Conservation (phyloP, 2,797 vertebrate genomes). For the Lates japonicus region DNA sequence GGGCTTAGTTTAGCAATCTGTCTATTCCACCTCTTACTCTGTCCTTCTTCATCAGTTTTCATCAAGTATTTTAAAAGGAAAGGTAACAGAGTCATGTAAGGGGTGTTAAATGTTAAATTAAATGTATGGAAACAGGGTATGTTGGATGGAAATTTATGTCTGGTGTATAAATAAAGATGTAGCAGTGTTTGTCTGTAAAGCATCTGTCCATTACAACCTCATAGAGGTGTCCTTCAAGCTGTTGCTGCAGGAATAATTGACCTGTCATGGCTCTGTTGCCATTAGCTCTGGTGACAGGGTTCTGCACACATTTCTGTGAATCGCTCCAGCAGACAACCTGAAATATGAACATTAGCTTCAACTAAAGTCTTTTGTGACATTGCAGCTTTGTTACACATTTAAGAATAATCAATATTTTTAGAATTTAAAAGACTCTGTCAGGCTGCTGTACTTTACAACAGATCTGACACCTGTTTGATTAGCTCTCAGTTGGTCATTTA, state of each 20-base stretch:
- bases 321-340: constrained; percentile 12
- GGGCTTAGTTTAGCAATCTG: neutral
- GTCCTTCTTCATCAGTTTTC: neutral
- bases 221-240: constrained; percentile 45
- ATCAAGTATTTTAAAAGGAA: neutral
- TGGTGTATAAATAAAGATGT: constrained; percentile 1
- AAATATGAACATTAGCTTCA: constrained; percentile 25
- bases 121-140: constrained; percentile 10
- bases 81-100: no score
- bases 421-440: neutral
- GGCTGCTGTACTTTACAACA: constrained; percentile 1
- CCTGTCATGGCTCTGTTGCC: constrained; percentile 45
- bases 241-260: constrained; percentile 33
- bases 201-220: constrained; percentile 37
- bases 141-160: neutral
- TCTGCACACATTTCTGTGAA: constrained; percentile 28
- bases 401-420: neutral
- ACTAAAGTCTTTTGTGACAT: neutral
- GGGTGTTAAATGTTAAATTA: neutral
- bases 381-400: neutral
- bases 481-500: constrained; percentile 33
- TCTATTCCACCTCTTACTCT: neutral
- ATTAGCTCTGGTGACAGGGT: constrained; percentile 34
- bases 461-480: constrained; percentile 37
- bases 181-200: neutral